phyloP scores from a whole-genome alignment of 2,888 invertebrate species.

The Drosophila ustulata region DNA sequence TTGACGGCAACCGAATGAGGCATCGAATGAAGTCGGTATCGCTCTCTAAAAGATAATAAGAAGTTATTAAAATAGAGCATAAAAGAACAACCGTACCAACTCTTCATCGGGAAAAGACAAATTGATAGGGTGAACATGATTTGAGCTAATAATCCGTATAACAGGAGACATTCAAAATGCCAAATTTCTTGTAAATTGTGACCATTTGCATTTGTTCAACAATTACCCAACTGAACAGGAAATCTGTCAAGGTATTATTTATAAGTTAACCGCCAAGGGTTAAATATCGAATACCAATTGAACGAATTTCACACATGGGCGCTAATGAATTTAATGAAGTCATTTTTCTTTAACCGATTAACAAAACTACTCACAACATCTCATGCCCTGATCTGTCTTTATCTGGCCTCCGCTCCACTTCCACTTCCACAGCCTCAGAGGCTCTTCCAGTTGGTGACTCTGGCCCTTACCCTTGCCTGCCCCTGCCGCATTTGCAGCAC shows the following conservation, averaged over 20 bases:
- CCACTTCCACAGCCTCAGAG: background rate
- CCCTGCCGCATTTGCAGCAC: conserved; percentile 39
- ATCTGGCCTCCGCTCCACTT: conserved; percentile 5
- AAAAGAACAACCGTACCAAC: background rate
- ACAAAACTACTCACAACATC: conserved; percentile 71
- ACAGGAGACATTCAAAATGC: too few relatives aligned
- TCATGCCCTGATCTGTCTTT: conserved; percentile 1
- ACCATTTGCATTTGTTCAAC: too few relatives aligned
- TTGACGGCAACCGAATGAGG: conserved; percentile 41
- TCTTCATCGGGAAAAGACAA: too few relatives aligned
- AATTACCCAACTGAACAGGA: background rate
- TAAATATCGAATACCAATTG: conserved; percentile 64
- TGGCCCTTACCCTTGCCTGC: conserved; percentile 2
- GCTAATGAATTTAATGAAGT: conserved; percentile 83
- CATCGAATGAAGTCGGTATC: background rate
- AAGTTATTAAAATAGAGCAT: background rate
- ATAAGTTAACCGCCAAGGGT: conserved; percentile 10
- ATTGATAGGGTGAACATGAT: too few relatives aligned
- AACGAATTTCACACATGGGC: conserved; percentile 83
- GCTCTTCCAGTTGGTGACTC: conserved; percentile 11
- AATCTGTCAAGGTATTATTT: background rate
- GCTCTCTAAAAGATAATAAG: background rate
- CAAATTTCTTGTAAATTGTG: too few relatives aligned
- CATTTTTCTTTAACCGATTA: conserved; percentile 82
- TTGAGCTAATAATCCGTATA: too few relatives aligned